Evolutionary conservation across 2,797 vertebrate species (phyloP), one percentile per base, ranked within the genome.

Genomic region (Halcyon chelicuti): DNA sequence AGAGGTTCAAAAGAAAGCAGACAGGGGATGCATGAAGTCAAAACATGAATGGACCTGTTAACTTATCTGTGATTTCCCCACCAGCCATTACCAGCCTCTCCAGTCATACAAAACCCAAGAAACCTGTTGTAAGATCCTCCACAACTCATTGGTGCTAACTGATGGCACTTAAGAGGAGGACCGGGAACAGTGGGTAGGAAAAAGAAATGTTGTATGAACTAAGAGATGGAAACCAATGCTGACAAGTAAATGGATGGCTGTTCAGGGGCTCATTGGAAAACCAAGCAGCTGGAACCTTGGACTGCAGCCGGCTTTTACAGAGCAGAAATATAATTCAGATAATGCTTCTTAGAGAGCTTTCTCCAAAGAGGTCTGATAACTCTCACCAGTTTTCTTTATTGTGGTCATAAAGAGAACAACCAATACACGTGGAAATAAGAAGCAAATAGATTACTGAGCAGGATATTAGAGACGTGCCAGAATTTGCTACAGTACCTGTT

Each of bases 401-500:
- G 49, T 52, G 35, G 47, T 55, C 61, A 47, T 76, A 94, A 97
- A 95, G 40, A 86, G 37, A 77, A 62, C 29, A 73, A 90, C 23
- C 47, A 60, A 79, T 60, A 73, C 46, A 47, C 3, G 40, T 57
- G 46, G 65, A 81, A 87, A 87, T 26, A 72, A 93, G 88, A 95
- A 83, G 74, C 25, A 93, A 80, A 57, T 42, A 52, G 65, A 74
- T 95, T 91, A 91, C 80, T 71, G 31, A 42, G 40, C 66, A 92
- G 54, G 86, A 58, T 66, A 77, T 76, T 58, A 95, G 74, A 95
- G 33, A 84, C 73, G 75, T 20, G 8, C 67, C 84, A 94, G 57
- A 66, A 68, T 96, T 90, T 96, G 91, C 94, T 65, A 77, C 75
- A 76, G 31, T 26, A 81, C 35, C 57, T 83, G 35, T 82, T 93